Conservation (phyloP, 1,140 invertebrate species). For the Scaptomyza pallida region DNA sequence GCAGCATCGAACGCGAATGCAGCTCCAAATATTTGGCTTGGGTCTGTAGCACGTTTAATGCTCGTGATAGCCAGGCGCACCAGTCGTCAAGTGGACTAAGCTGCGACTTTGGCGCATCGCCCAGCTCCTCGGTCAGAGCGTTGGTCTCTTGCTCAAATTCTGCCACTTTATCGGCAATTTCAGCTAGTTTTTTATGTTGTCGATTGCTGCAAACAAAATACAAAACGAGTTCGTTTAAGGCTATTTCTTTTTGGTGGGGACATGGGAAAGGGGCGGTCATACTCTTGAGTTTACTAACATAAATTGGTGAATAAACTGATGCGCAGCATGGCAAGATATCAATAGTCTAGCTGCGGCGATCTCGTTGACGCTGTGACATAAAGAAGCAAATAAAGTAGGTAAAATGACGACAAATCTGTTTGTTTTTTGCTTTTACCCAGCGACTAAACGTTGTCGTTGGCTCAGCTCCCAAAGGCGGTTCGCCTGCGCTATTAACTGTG, state of each 20-base stretch:
- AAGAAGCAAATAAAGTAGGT: constrained; percentile 1
- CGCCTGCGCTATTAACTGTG: constrained; percentile 14
- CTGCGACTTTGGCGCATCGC: background rate
- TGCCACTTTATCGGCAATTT: constrained; percentile 4
- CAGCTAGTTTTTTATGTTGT: constrained; percentile 3
- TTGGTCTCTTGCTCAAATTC: constrained; percentile 18
- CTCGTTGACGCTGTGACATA: constrained; percentile 24
- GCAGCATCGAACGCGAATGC: constrained; percentile 12
- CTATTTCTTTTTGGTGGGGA: background rate
- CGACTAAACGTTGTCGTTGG: constrained; percentile 41
- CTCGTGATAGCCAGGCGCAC: constrained; percentile 18
- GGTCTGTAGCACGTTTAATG: constrained; percentile 31
- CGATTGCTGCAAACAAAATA: constrained; percentile 19
- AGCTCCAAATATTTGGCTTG: constrained; percentile 46
- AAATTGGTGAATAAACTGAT: constrained; percentile 10
- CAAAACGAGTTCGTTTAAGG: background rate
- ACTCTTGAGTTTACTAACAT: constrained; percentile 26
- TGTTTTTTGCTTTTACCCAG: constrained; percentile 43
- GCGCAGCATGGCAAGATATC: constrained; percentile 23
- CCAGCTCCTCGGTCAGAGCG: background rate
- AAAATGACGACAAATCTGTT: background rate
- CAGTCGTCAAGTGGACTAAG: constrained; percentile 6
- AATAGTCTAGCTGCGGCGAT: constrained; percentile 30
- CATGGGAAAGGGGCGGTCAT: no score
- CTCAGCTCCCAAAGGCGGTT: constrained; percentile 51